Evolutionary conservation across 2,888 invertebrate genomes (phyloP).

Genomic region (Limenitis camilla): DNA sequence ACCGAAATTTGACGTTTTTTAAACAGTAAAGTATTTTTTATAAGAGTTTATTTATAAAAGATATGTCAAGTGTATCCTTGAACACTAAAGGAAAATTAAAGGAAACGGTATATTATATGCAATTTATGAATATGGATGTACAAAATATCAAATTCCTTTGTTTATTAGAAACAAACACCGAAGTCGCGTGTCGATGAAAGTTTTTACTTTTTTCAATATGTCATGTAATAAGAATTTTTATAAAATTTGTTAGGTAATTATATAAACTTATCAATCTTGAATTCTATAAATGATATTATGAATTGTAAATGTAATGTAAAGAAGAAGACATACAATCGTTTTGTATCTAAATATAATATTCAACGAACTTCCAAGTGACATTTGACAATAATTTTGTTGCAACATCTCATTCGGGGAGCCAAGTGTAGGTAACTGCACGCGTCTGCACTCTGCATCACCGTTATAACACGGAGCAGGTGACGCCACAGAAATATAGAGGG

Average conservation of each 20-base stretch:
- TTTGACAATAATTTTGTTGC: slow-evolving; percentile 35
- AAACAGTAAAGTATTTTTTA: no score
- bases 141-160: neutral
- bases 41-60: no score
- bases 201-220: no score
- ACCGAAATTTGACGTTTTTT: no score
- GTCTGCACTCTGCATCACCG: slow-evolving; percentile 26
- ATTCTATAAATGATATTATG: neutral
- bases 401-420: slow-evolving; percentile 43
- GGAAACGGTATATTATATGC: neutral
- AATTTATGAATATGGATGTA: neutral
- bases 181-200: no score
- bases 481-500: slow-evolving; percentile 49
- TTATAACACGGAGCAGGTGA: slow-evolving; percentile 40
- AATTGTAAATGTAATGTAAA: neutral
- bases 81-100: neutral
- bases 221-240: no score
- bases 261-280: neutral
- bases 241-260: neutral
- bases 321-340: neutral
- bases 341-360: slow-evolving; percentile 15
- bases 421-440: slow-evolving; percentile 28
- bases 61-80: no score
- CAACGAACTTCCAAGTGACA: slow-evolving; percentile 22
- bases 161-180: no score